These are phyloP conservation scores for Sphaerophoria rueppellii DNA, from an alignment of 2,888 invertebrate species.

Conservation along the genomic window DNA sequence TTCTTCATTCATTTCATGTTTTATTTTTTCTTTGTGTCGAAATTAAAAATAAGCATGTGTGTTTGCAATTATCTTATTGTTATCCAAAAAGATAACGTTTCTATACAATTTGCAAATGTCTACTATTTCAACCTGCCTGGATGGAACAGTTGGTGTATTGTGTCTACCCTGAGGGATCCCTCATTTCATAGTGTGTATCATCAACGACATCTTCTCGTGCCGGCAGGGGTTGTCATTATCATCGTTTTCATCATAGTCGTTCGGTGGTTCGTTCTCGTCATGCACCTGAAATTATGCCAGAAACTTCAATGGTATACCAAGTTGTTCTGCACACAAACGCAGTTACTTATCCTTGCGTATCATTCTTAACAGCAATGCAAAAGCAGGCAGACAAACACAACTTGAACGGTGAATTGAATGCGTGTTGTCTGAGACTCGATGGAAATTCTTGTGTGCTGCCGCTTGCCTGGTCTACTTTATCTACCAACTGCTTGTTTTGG, in stretches of 20 bases:
- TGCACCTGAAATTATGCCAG: conserved; percentile 22
- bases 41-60: conserved; percentile 53
- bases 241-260: conserved; percentile 1
- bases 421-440: conserved; percentile 57
- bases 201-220: conserved; percentile 1
- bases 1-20: background rate
- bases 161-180: conserved; percentile 46
- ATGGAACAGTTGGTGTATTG: conserved; percentile 36
- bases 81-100: conserved; percentile 61
- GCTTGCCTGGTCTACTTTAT: background rate
- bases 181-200: conserved; percentile 35
- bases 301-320: conserved; percentile 11
- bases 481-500: background rate
- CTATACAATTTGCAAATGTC: conserved; percentile 56
- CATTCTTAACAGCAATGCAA: conserved; percentile 17
- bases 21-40: background rate
- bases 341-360: conserved; percentile 24
- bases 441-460: conserved; percentile 41
- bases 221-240: background rate
- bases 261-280: conserved; percentile 21
- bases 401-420: conserved; percentile 55
- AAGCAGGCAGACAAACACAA: background rate
- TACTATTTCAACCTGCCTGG: conserved; percentile 9
- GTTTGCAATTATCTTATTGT: conserved; percentile 64
- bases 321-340: background rate